These are phyloP conservation scores for Hydrochoerus hydrochaeris DNA, from an alignment of 2,113 vertebrate species.

Conservation along the genomic window DNA sequence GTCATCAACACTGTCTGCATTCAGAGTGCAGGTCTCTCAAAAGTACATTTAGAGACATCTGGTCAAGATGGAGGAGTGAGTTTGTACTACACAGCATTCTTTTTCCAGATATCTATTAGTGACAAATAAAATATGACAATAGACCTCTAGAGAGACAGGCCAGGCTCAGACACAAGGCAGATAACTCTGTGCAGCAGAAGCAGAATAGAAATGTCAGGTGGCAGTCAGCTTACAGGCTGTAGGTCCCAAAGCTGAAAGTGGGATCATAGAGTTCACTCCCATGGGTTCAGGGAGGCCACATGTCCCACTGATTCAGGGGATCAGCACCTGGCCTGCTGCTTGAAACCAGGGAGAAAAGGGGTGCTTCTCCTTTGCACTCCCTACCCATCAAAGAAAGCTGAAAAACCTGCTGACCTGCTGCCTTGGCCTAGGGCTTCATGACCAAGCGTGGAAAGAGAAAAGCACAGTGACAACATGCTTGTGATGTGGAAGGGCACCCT, in stretches of 20 bases:
- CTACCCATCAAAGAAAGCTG: neutral
- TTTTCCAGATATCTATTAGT: neutral
- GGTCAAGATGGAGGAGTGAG: neutral
- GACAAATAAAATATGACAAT: neutral
- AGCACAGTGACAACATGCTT: neutral
- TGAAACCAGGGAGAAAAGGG: neutral
- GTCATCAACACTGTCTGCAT: neutral
- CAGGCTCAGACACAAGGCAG: neutral
- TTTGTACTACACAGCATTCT: neutral
- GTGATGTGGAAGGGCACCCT: neutral
- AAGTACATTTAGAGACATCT: neutral
- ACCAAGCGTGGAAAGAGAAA: neutral
- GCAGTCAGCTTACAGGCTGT: neutral
- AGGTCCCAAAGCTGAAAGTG: neutral
- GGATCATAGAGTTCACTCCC: neutral
- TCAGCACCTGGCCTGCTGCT: neutral
- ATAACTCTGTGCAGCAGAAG: neutral
- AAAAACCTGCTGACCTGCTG: neutral
- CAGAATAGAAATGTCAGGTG: neutral
- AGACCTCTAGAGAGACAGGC: neutral
- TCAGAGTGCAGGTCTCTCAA: neutral
- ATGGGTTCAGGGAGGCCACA: neutral
- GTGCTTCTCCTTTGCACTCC: neutral
- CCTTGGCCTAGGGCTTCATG: neutral
- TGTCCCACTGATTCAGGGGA: neutral